phyloP scores from a whole-genome alignment of 2,888 invertebrate species.

The Chymomyza fuscimana region DNA sequence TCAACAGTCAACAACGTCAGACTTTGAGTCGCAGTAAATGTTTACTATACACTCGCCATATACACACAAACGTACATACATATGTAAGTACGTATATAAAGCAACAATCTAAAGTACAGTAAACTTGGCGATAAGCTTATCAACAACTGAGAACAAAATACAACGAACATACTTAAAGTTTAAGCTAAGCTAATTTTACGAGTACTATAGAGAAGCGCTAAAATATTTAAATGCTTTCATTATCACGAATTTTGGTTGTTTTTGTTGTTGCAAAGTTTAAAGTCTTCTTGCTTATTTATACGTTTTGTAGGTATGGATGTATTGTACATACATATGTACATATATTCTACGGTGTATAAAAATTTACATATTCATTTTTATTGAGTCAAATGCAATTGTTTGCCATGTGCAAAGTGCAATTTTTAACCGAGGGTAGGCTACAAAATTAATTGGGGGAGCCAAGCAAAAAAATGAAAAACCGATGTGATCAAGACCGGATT shows the following conservation, averaged over 20 bases:
- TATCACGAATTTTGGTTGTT: not conserved
- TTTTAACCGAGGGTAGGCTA: conserved; percentile 3
- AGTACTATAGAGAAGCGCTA: not conserved
- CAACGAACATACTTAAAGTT: conserved; percentile 1
- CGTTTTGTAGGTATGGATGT: no score
- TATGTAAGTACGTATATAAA: conserved; percentile 18
- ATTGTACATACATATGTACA: no score
- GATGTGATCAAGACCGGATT: no score
- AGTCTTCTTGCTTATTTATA: no score
- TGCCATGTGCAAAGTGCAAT: conserved; percentile 55
- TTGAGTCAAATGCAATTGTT: conserved; percentile 18
- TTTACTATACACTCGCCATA: conserved; percentile 16
- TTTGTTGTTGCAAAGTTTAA: not conserved
- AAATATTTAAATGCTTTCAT: not conserved
- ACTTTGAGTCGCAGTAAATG: conserved; percentile 13
- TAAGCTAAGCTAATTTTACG: not conserved
- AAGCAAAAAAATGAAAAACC: no score
- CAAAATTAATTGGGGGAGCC: no score
- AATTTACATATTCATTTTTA: conserved; percentile 32
- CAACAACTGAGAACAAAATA: not conserved
- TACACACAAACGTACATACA: conserved; percentile 11
- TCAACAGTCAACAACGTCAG: not conserved
- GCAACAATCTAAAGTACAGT: conserved; percentile 8
- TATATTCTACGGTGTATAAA: not conserved
- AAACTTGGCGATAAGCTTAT: not conserved